Percentiles rank a stretch among this genome's conserved stretches.
Conservation (phyloP, 2,113 vertebrate genomes). For the Nettapus auritus region DNA sequence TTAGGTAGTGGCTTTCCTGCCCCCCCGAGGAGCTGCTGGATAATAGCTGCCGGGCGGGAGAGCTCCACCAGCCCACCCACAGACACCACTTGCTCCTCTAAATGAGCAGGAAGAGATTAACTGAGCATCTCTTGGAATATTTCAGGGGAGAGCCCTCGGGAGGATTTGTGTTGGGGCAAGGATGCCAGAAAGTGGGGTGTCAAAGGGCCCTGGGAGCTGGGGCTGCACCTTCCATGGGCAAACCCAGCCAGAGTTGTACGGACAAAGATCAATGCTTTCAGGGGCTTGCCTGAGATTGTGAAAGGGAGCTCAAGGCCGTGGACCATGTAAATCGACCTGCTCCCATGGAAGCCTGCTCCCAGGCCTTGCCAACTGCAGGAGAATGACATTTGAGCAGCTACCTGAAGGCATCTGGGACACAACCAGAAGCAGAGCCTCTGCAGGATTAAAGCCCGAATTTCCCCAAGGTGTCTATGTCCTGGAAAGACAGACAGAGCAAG, state of each 20-base stretch:
- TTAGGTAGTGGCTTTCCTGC: not conserved
- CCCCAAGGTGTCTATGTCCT: not conserved
- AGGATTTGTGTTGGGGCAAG: not conserved
- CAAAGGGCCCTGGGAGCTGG: not conserved
- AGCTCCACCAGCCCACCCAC: slow-evolving; percentile 9
- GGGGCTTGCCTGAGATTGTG: not conserved
- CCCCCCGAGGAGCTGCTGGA: not conserved
- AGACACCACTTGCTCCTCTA: not conserved
- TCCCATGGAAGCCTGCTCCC: not conserved
- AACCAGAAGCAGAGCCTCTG: not conserved
- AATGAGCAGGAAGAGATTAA: not conserved
- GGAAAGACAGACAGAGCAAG: not conserved
- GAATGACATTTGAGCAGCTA: not conserved
- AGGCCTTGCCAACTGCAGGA: not conserved
- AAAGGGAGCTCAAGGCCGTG: not conserved
- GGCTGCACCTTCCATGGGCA: not conserved
- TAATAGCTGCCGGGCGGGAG: not conserved
- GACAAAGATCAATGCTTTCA: not conserved
- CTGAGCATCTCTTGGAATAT: not conserved
- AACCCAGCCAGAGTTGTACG: accelerated
- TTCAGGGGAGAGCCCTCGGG: not conserved
- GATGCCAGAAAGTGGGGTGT: not conserved
- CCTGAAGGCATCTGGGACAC: not conserved
- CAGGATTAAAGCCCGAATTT: not conserved
- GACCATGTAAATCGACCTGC: not conserved